Conservation (phyloP, 2,113 vertebrate genomes). For the Catharus fuscescens region DNA sequence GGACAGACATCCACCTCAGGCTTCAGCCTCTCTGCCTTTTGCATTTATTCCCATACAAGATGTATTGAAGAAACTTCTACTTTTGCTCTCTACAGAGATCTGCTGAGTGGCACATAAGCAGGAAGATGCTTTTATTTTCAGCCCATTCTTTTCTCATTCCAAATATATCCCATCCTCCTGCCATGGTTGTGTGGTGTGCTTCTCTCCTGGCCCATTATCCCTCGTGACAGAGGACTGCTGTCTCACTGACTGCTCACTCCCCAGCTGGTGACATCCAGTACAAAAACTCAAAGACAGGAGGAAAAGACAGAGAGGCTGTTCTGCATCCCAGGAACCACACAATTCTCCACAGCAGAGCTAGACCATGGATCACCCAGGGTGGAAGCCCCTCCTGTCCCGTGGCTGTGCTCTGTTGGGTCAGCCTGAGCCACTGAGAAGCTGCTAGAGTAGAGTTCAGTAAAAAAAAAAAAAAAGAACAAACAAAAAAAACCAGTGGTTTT, state of each 20-base stretch:
- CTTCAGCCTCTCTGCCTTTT: neutral
- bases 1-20: neutral
- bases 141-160: neutral
- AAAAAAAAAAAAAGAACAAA: neutral
- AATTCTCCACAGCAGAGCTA: neutral
- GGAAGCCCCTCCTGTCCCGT: neutral
- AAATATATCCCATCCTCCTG: neutral
- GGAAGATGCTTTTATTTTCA: neutral
- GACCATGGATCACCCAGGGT: rapidly evolving
- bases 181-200: neutral
- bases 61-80: neutral
- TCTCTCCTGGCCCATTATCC: neutral
- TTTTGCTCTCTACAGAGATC: neutral
- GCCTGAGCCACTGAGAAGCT: neutral
- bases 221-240: neutral
- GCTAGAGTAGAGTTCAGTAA: neutral
- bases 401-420: neutral
- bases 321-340: neutral
- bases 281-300: neutral
- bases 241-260: neutral
- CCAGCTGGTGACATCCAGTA: neutral
- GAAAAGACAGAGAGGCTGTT: neutral
- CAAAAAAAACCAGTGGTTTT: neutral
- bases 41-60: neutral
- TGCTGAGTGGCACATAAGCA: neutral